A percentile compares a stretch with the other conserved stretches of the same genome.
phyloP scores from a whole-genome alignment of 2,797 vertebrate genomes.

The Siniperca scherzeri region DNA sequence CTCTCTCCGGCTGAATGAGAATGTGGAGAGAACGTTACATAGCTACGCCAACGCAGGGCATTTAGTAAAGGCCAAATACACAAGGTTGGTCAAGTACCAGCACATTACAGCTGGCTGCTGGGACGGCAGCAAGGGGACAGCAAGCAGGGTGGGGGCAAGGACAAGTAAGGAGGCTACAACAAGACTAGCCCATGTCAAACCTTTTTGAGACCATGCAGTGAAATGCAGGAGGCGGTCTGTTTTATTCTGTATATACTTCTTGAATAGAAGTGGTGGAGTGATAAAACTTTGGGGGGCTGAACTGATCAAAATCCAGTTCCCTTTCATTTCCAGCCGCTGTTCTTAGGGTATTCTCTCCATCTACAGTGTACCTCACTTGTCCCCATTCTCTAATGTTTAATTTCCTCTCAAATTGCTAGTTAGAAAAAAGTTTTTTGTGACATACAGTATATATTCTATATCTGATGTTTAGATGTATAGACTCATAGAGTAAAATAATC shows the following conservation, averaged over 20 bases:
- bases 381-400: background rate
- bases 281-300: background rate
- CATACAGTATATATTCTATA: background rate
- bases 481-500: background rate
- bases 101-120: slow-evolving; percentile 64
- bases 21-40: slow-evolving; percentile 82
- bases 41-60: slow-evolving; percentile 64
- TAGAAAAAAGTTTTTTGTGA: background rate
- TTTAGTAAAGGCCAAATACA: slow-evolving; percentile 63
- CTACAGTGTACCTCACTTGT: too few species aligned
- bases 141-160: slow-evolving; percentile 58
- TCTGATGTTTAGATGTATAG: background rate
- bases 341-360: background rate
- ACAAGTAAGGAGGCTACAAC: slow-evolving; percentile 41
- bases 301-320: background rate
- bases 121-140: slow-evolving; percentile 54
- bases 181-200: slow-evolving; percentile 40
- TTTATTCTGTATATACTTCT: slow-evolving; percentile 27
- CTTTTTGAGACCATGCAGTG: slow-evolving; percentile 66
- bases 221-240: slow-evolving; percentile 38
- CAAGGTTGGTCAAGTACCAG: slow-evolving; percentile 55
- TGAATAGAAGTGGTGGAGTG: background rate
- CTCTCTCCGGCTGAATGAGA: slow-evolving; percentile 86
- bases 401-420: background rate
- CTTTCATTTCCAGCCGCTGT: background rate